These are phyloP conservation scores for Steatocranus sp. DNA, from an alignment of 2,797 vertebrate species.

Conservation along the genomic window DNA sequence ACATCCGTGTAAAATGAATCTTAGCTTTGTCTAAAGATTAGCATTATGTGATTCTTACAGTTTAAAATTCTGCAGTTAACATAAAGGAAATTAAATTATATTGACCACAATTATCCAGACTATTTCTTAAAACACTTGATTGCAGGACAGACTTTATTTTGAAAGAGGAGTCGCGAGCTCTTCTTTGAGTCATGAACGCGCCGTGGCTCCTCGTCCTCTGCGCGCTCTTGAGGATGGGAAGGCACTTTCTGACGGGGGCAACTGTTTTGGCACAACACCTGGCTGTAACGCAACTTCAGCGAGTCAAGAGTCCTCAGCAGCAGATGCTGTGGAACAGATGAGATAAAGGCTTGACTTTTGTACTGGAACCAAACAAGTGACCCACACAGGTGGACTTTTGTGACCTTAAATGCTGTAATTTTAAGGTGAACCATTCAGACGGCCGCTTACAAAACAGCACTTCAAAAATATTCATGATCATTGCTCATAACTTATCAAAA, in stretches of 20 bases:
- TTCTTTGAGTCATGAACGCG: not conserved
- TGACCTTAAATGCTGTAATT: conserved; percentile 15
- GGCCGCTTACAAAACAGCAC: not conserved
- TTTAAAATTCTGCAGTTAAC: not conserved
- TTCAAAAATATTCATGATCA: not conserved
- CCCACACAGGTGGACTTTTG: not conserved
- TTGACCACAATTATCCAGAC: not conserved
- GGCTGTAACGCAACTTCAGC: not conserved
- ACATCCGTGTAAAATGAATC: not conserved
- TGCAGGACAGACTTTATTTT: not conserved
- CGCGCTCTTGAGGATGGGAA: not conserved
- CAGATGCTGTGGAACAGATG: conserved; percentile 4
- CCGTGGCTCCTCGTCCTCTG: not conserved
- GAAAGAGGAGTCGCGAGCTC: not conserved
- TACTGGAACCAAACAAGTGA: not conserved
- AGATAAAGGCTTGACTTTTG: not conserved
- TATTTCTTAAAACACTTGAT: not conserved
- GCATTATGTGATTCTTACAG: fast-evolving
- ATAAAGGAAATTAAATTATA: not conserved
- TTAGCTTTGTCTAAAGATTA: not conserved
- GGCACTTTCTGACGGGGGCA: not conserved
- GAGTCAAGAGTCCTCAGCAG: conserved; percentile 17
- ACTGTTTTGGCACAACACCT: not conserved
- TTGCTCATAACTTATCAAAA: not conserved
- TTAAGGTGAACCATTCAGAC: not conserved